Evolutionary conservation across 2,888 invertebrate genomes (phyloP), one percentile per base, ranked within the genome.

Genomic region (Tetropium fuscum): DNA sequence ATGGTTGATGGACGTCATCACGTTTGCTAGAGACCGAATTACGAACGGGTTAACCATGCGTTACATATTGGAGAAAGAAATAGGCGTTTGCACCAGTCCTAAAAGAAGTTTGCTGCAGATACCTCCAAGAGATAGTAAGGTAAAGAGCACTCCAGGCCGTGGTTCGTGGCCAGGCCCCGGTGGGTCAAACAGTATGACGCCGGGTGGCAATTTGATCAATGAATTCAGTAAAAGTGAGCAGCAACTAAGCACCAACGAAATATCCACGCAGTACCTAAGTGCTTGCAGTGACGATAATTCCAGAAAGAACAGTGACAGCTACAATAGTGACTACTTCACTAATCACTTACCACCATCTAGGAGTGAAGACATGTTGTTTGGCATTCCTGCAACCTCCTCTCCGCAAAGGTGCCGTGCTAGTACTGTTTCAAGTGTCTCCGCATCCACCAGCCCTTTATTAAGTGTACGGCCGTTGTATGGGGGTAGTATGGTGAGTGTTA

Each of bases 1-100:
- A 11, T 99, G 98, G 98, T 87, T 98, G 13, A 94, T 97, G 88
- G 97, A 98, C 77, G 91, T 97, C 3, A 95, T 98, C 53, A 90
- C 94, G 0, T 95, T 95, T 78, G 97, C 98, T 0, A 87, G 98
- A 60, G 98, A 98, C 76, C 88, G 91, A 32, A 83, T 84, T 13
- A 73, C 75, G 8, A 72, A 68, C 18, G 79, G 79, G 71, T 81
- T 66, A 70, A 81, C 66, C 69, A 81, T 65, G 78, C 81, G 69
- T 66, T 81, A 64, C 72, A 85, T 86, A 22, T 83, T 87, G 38
- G 79, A 76, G 48, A 81, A 77, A 54, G 81, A 80, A 56, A 73
- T 73, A 20, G 80, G 77, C 1, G 58, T 58, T 4, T 66, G 65
- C 34, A 66, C 69, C 5, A 78, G 82, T 57, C 79, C 83, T 13